These are phyloP conservation scores for Drosophila fuyamai DNA, from an alignment of 1,140 invertebrate species.

Conservation along the genomic window DNA sequence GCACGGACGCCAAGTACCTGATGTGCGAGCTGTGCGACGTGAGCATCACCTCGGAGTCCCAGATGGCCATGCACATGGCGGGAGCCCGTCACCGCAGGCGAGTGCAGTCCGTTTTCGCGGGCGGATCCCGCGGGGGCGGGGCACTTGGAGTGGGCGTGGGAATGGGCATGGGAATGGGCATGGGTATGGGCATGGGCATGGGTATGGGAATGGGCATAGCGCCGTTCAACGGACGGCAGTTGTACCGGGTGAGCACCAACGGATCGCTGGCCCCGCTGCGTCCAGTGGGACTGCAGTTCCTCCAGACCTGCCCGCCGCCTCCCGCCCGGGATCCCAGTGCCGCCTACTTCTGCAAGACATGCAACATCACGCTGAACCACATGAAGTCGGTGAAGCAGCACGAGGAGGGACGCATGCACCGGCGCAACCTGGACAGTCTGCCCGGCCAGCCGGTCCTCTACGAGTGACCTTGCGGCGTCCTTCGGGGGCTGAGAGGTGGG, in stretches of 20 bases:
- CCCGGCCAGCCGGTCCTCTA: background rate
- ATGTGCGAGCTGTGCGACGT: constrained; percentile 85
- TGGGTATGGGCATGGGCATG: too few species aligned
- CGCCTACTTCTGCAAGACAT: constrained; percentile 88
- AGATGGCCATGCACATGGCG: constrained; percentile 84
- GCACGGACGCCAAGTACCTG: constrained; percentile 62
- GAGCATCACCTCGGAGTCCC: constrained; percentile 84
- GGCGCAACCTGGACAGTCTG: constrained; percentile 35
- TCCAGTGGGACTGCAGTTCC: constrained; percentile 22
- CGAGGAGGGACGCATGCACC: constrained; percentile 87
- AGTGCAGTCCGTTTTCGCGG: background rate
- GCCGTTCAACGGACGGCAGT: constrained; percentile 29
- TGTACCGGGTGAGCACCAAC: constrained; percentile 46
- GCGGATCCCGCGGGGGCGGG: background rate
- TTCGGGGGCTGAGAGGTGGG: too few species aligned
- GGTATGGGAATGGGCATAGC: background rate
- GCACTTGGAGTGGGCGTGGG: background rate
- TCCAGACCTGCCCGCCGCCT: background rate
- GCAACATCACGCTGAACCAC: constrained; percentile 87
- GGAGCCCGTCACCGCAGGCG: constrained; percentile 84
- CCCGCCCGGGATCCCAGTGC: constrained; percentile 86
- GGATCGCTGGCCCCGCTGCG: constrained; percentile 40
- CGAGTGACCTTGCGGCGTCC: constrained; percentile 3
- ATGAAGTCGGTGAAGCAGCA: constrained; percentile 87
- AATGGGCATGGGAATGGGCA: background rate